Conservation (phyloP, 2,888 invertebrate genomes). For the Hydroisotoma schaefferi region DNA sequence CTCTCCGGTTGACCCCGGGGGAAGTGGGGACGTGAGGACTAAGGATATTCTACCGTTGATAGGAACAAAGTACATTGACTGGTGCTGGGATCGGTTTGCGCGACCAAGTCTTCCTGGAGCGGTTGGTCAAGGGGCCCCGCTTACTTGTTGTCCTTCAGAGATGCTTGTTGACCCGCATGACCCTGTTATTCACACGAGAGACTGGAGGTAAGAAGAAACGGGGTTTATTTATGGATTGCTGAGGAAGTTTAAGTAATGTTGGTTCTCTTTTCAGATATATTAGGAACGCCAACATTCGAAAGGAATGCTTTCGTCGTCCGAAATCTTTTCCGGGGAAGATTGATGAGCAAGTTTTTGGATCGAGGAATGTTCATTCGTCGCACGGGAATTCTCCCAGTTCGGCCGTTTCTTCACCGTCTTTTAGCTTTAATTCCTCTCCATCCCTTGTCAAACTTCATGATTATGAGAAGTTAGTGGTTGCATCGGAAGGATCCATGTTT, state of each 20-base stretch:
- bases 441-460: constrained; percentile 43
- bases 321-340: constrained; percentile 60
- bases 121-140: constrained; percentile 1
- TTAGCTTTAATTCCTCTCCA: constrained; percentile 37
- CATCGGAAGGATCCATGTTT: constrained; percentile 42
- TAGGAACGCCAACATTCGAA: constrained; percentile 67
- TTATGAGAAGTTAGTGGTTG: constrained; percentile 39
- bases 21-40: constrained; percentile 15
- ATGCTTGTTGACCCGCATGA: constrained; percentile 18
- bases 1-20: background rate
- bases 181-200: constrained; percentile 62
- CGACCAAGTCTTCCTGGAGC: constrained; percentile 25
- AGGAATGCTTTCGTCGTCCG: constrained; percentile 51
- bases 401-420: constrained; percentile 37
- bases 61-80: constrained; percentile 46
- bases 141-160: constrained; percentile 1
- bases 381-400: constrained; percentile 31
- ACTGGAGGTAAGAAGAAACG: constrained; percentile 61
- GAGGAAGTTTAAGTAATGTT: constrained; percentile 8
- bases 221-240: background rate
- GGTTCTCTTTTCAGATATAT: constrained; percentile 52
- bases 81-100: constrained; percentile 48
- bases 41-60: constrained; percentile 41
- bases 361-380: constrained; percentile 36
- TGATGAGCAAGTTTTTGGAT: constrained; percentile 66